Evolutionary conservation across 2,113 vertebrate genomes (phyloP).

Genomic region (Dasyurus viverrinus): DNA sequence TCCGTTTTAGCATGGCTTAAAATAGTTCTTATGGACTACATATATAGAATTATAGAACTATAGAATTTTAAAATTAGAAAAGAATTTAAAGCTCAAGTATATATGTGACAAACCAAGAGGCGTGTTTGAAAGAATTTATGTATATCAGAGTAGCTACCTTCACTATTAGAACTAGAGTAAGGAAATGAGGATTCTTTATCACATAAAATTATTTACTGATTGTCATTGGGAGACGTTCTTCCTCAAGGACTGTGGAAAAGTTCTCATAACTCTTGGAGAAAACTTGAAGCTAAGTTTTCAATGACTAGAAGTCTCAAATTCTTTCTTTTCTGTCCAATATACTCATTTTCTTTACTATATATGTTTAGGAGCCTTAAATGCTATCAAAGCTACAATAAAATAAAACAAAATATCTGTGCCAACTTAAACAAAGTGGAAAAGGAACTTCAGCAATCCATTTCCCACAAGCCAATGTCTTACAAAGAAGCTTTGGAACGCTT

Average conservation of each 20-base stretch:
- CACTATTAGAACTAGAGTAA: too few relatives aligned
- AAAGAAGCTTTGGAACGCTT: constrained; percentile 86
- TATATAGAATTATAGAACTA: neutral
- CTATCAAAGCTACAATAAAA: constrained; percentile 79
- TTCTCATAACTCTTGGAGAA: neutral
- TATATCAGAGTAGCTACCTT: too few relatives aligned
- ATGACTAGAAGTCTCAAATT: neutral
- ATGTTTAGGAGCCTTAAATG: constrained; percentile 87
- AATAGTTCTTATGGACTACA: neutral
- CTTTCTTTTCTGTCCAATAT: neutral
- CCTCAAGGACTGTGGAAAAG: neutral
- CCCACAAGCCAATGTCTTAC: constrained; percentile 84
- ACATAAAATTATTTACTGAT: neutral
- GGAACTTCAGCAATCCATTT: constrained; percentile 79
- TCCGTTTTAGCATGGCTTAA: neutral
- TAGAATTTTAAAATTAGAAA: neutral
- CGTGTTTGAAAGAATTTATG: too few relatives aligned
- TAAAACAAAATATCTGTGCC: constrained; percentile 82
- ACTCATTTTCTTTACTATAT: constrained; percentile 5
- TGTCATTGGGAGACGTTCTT: neutral
- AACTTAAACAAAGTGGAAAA: constrained; percentile 80
- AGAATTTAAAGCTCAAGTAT: too few relatives aligned
- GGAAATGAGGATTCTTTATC: too few relatives aligned
- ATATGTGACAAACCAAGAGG: too few relatives aligned
- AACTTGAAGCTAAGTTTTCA: neutral